phyloP scores from a whole-genome alignment of 2,888 invertebrate species.

The Alloscopus bannaensis region DNA sequence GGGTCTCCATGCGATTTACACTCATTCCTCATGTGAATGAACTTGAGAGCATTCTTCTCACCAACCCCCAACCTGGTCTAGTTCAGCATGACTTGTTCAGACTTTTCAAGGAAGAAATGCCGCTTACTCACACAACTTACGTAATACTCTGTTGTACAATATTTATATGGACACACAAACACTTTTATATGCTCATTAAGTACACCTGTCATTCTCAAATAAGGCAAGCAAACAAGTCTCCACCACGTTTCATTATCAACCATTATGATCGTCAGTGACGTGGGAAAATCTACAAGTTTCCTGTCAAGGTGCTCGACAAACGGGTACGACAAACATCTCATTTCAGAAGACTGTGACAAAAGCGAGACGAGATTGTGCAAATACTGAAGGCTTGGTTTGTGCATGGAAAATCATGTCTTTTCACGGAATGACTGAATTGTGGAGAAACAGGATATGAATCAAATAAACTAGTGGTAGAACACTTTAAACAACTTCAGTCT shows the following conservation, averaged over 20 bases:
- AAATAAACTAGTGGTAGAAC: too few relatives aligned
- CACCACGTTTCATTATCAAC: background rate
- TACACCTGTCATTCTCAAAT: conserved; percentile 50
- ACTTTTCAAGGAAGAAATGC: conserved; percentile 36
- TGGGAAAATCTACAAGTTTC: conserved; percentile 59
- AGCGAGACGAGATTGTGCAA: too few relatives aligned
- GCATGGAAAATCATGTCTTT: background rate
- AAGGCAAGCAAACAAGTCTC: background rate
- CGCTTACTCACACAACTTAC: conserved; percentile 6
- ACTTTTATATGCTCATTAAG: conserved; percentile 43
- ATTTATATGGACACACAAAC: background rate
- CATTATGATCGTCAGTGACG: conserved; percentile 41
- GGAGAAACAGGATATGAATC: background rate
- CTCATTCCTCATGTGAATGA: conserved; percentile 47
- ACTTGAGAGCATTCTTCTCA: conserved; percentile 43
- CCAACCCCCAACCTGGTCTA: background rate
- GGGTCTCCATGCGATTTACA: conserved; percentile 30
- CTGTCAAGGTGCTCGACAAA: conserved; percentile 50
- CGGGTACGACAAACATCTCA: background rate
- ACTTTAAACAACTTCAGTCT: too few relatives aligned
- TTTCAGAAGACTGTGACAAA: background rate
- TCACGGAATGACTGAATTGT: background rate
- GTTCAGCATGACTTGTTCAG: conserved; percentile 45
- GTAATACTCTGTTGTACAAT: background rate
- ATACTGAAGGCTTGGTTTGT: background rate